These are phyloP conservation scores for Drosophila setifemur DNA, from an alignment of 1,140 invertebrate genomes.

Conservation along the genomic window DNA sequence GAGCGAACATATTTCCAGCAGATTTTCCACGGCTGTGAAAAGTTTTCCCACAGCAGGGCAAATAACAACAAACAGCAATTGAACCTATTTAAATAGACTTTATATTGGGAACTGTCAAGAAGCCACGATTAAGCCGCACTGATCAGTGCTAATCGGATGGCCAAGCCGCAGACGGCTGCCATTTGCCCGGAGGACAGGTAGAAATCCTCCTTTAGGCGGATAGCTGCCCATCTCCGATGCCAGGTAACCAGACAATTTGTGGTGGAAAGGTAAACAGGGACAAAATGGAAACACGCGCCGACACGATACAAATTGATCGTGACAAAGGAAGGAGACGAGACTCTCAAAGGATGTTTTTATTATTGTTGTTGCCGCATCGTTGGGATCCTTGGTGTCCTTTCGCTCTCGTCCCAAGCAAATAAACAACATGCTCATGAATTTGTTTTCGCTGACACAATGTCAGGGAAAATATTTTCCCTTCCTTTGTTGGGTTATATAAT, in stretches of 20 bases:
- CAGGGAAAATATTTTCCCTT: slow-evolving; percentile 43
- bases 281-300: slow-evolving; percentile 74
- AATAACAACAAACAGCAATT: slow-evolving; percentile 49
- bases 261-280: slow-evolving; percentile 46
- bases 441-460: slow-evolving; percentile 51
- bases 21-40: slow-evolving; percentile 26
- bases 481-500: slow-evolving; percentile 65
- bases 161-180: slow-evolving; percentile 36
- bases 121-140: slow-evolving; percentile 69
- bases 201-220: neutral
- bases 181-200: slow-evolving; percentile 42
- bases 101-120: slow-evolving; percentile 67
- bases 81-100: slow-evolving; percentile 76
- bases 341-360: slow-evolving; percentile 31
- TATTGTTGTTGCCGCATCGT: slow-evolving; percentile 37
- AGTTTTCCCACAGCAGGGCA: slow-evolving; percentile 56
- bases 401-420: slow-evolving; percentile 36
- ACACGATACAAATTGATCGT: slow-evolving; percentile 70
- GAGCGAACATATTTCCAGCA: slow-evolving; percentile 54
- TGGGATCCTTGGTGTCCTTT: slow-evolving; percentile 10
- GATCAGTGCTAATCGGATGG: slow-evolving; percentile 59
- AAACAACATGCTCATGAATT: slow-evolving; percentile 63
- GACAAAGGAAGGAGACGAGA: slow-evolving; percentile 47
- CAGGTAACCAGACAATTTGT: slow-evolving; percentile 49
- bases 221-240: neutral